Percentiles rank a stretch among this genome's conserved stretches.
These are phyloP conservation scores for Potorous gilbertii DNA, from an alignment of 2,797 vertebrate genomes.

Conservation along the genomic window DNA sequence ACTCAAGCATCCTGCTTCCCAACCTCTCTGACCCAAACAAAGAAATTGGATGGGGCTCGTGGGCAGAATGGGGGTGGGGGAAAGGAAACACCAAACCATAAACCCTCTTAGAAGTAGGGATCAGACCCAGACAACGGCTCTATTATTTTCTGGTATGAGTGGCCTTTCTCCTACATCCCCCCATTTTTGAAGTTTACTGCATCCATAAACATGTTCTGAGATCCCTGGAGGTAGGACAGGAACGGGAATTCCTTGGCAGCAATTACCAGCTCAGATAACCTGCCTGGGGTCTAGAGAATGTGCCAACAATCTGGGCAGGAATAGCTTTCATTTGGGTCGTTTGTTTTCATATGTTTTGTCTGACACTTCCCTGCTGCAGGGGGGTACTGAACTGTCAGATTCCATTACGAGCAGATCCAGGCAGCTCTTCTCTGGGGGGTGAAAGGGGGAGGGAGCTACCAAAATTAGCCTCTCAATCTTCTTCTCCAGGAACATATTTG, in stretches of 20 bases:
- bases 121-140: conserved; percentile 59
- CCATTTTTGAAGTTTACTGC: conserved; percentile 68
- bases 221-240: conserved; percentile 77
- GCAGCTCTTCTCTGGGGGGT: conserved; percentile 65
- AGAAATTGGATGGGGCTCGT: not conserved
- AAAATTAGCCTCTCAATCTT: conserved; percentile 77
- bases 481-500: not conserved
- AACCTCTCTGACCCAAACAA: conserved; percentile 52
- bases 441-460: conserved; percentile 66
- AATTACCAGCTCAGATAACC: conserved; percentile 84
- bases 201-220: conserved; percentile 74
- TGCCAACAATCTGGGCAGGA: conserved; percentile 82
- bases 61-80: not conserved
- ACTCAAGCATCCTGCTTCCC: conserved; percentile 48
- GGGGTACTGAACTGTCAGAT: conserved; percentile 84
- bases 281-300: conserved; percentile 80
- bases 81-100: not conserved
- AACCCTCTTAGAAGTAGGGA: conserved; percentile 25
- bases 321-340: conserved; percentile 82
- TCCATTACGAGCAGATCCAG: conserved; percentile 81
- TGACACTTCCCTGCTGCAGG: conserved; percentile 83
- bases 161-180: conserved; percentile 43
- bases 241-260: conserved; percentile 84
- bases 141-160: conserved; percentile 80
- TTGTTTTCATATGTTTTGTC: conserved; percentile 85